Evolutionary conservation across 2,888 invertebrate species (phyloP).

Genomic region (Monopis laevigella): DNA sequence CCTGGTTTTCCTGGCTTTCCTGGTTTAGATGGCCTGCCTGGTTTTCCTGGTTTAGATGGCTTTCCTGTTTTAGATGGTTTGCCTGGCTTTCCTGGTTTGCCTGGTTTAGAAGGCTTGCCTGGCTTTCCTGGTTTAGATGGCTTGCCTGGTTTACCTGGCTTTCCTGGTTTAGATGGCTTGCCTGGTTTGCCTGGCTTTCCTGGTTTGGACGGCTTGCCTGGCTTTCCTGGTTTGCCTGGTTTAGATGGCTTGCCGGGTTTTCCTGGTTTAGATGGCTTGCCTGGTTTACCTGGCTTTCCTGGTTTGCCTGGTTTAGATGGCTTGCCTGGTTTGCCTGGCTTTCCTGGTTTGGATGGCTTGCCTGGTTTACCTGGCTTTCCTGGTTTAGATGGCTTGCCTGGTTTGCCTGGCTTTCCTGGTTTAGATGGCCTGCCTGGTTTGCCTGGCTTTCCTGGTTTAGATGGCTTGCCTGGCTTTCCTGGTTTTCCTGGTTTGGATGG

Average conservation of each 20-base stretch:
- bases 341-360: not conserved
- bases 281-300: not conserved
- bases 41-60: conserved; percentile 4
- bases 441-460: conserved; percentile 15
- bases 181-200: conserved; percentile 2
- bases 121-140: conserved; percentile 13
- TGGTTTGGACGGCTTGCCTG: conserved; percentile 7
- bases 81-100: conserved; percentile 12
- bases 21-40: conserved; percentile 8
- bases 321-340: not conserved
- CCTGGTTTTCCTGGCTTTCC: conserved; percentile 6
- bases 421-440: not conserved
- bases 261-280: no score
- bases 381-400: not conserved
- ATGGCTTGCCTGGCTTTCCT: conserved; percentile 49
- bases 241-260: not conserved
- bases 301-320: not conserved
- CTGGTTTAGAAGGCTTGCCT: not conserved
- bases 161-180: not conserved
- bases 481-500: conserved; percentile 25
- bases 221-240: conserved; percentile 3
- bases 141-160: conserved; percentile 17
- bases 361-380: not conserved
- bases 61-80: conserved; percentile 14
- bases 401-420: not conserved